Conservation (phyloP, 2,888 invertebrate species). For the Epistrophe eligans region DNA sequence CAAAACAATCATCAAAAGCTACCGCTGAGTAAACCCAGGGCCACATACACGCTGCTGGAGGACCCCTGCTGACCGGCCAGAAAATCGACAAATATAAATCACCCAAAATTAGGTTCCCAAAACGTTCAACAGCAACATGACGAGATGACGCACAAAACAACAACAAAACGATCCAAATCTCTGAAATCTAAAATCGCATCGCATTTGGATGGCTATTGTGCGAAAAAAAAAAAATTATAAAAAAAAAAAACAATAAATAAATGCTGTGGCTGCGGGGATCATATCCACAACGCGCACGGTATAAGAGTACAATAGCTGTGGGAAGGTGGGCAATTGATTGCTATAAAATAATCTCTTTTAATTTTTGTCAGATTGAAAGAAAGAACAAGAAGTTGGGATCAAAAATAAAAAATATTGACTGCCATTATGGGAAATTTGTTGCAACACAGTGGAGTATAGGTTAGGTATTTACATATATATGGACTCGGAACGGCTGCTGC, state of each 20-base stretch:
- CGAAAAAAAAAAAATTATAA: constrained; percentile 15
- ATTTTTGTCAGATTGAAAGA: constrained; percentile 60
- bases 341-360: constrained; percentile 73
- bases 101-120: constrained; percentile 72
- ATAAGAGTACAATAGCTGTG: constrained; percentile 31
- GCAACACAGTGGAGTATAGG: constrained; percentile 20
- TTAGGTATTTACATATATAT: not conserved
- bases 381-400: constrained; percentile 28
- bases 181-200: constrained; percentile 65
- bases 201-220: constrained; percentile 69
- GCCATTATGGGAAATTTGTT: constrained; percentile 74
- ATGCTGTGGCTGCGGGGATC: not conserved
- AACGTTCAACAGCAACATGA: constrained; percentile 63
- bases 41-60: constrained; percentile 34
- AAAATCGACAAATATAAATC: constrained; percentile 74
- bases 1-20: constrained; percentile 73
- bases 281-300: constrained; percentile 28
- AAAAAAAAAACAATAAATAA: constrained; percentile 4
- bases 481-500: constrained; percentile 17
- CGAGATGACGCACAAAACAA: constrained; percentile 68
- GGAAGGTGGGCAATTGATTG: constrained; percentile 73
- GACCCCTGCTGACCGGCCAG: constrained; percentile 68
- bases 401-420: constrained; percentile 59
- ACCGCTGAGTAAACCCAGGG: constrained; percentile 72
- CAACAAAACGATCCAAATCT: constrained; percentile 51